Percentiles rank a stretch among this genome's conserved stretches.
These are phyloP conservation scores for Psilopsiagon aurifrons DNA, from an alignment of 2,113 vertebrate genomes.

Conservation along the genomic window DNA sequence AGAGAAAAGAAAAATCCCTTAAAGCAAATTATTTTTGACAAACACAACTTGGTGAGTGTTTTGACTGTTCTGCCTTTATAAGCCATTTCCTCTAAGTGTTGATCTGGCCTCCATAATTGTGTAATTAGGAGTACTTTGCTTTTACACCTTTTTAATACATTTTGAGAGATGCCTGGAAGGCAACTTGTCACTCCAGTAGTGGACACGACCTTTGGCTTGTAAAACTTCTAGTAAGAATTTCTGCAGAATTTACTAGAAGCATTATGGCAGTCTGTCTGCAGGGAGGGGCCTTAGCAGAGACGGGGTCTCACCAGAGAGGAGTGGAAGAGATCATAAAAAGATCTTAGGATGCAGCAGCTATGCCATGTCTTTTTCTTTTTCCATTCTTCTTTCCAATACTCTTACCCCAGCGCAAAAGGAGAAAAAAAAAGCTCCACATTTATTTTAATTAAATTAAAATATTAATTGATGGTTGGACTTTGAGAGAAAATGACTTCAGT, in stretches of 20 bases:
- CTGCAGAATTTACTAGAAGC: not conserved
- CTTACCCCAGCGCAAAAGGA: not conserved
- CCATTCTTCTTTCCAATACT: not conserved
- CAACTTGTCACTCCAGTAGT: not conserved
- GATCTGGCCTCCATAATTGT: not conserved
- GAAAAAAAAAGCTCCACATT: not conserved
- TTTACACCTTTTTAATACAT: not conserved
- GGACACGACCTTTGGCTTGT: not conserved
- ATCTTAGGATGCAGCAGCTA: rapidly evolving
- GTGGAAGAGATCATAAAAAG: not conserved
- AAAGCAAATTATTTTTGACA: not conserved
- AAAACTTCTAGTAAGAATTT: not conserved
- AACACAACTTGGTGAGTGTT: not conserved
- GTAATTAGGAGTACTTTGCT: not conserved
- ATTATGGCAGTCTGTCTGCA: not conserved
- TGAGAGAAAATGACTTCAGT: not conserved
- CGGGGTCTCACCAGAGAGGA: not conserved
- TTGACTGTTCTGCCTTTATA: not conserved
- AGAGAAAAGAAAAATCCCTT: not conserved
- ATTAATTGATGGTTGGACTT: not conserved
- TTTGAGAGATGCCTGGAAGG: not conserved
- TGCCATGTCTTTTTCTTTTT: not conserved
- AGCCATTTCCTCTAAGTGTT: not conserved
- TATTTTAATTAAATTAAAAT: not conserved
- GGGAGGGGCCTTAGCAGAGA: not conserved